Conservation (phyloP, 2,797 vertebrate species). For the Thaleichthys pacificus region DNA sequence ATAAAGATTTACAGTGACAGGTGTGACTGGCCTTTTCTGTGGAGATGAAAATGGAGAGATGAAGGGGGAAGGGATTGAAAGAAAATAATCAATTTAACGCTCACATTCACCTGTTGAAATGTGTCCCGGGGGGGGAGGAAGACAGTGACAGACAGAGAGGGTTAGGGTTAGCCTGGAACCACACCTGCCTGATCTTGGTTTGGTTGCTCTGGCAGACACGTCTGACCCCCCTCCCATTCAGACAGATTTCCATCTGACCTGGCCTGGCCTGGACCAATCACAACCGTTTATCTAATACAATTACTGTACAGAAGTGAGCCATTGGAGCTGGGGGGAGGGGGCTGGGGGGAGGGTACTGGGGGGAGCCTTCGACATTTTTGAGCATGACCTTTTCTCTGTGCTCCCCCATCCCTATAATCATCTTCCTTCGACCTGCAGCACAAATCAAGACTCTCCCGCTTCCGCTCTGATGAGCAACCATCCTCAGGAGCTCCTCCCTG, state of each 20-base stretch:
- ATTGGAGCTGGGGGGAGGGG: not conserved
- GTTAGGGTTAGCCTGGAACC: slow-evolving; percentile 8
- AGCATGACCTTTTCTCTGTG: slow-evolving; percentile 35
- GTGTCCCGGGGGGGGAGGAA: not conserved
- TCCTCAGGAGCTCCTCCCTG: too few relatives aligned
- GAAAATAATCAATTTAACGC: not conserved
- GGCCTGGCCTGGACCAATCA: too few relatives aligned
- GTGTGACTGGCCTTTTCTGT: too few relatives aligned
- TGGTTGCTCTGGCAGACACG: too few relatives aligned
- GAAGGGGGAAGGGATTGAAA: not conserved
- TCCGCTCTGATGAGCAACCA: too few relatives aligned
- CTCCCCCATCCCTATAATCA: slow-evolving; percentile 39
- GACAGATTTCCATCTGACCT: too few relatives aligned
- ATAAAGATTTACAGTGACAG: slow-evolving; percentile 1
- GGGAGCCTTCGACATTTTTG: slow-evolving; percentile 24
- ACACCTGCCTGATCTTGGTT: not conserved
- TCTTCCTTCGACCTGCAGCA: slow-evolving; percentile 32
- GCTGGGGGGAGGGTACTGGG: slow-evolving; percentile 2
- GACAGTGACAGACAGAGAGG: not conserved
- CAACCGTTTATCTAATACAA: too few relatives aligned
- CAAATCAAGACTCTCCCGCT: slow-evolving; percentile 19
- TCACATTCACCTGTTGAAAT: not conserved
- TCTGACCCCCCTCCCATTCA: too few relatives aligned
- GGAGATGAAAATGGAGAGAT: slow-evolving; percentile 4
- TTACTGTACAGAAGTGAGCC: too few relatives aligned